Evolutionary conservation across 2,797 vertebrate genomes (phyloP).

Genomic region (Cheirogaleus major): DNA sequence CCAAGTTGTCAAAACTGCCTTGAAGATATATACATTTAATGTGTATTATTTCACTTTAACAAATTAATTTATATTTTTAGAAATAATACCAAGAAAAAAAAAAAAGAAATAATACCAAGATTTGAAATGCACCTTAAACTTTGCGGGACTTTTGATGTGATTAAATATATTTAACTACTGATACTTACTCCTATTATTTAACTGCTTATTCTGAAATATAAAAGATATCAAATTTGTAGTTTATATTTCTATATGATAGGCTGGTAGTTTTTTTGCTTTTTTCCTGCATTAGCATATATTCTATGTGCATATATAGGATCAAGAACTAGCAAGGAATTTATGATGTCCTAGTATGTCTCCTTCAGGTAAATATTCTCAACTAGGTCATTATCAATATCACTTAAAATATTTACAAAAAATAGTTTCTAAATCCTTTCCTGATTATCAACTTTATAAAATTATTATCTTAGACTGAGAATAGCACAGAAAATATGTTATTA

Average conservation of each 20-base stretch:
- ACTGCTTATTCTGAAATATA: background rate
- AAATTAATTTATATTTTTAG: background rate
- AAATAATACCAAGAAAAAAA: constrained; percentile 1
- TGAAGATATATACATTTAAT: background rate
- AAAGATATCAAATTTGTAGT: background rate
- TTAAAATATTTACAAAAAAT: constrained; percentile 40
- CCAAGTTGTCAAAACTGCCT: constrained; percentile 12
- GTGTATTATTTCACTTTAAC: constrained; percentile 14
- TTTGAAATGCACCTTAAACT: constrained; percentile 54
- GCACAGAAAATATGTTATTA: background rate
- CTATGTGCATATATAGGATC: background rate
- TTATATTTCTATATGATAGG: background rate
- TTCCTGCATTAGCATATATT: background rate
- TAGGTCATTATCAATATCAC: background rate
- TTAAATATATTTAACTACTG: constrained; percentile 3
- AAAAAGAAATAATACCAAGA: background rate
- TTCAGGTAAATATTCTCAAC: background rate
- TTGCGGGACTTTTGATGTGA: background rate
- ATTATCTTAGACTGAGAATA: constrained; percentile 42
- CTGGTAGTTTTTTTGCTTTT: background rate
- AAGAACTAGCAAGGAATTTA: background rate
- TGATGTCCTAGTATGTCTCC: background rate
- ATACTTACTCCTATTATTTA: background rate
- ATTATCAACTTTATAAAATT: constrained; percentile 11
- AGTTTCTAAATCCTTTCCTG: background rate